Base-by-base conservation (phyloP, 2,113 vertebrate species). In the Trogon melanurus region DNA sequence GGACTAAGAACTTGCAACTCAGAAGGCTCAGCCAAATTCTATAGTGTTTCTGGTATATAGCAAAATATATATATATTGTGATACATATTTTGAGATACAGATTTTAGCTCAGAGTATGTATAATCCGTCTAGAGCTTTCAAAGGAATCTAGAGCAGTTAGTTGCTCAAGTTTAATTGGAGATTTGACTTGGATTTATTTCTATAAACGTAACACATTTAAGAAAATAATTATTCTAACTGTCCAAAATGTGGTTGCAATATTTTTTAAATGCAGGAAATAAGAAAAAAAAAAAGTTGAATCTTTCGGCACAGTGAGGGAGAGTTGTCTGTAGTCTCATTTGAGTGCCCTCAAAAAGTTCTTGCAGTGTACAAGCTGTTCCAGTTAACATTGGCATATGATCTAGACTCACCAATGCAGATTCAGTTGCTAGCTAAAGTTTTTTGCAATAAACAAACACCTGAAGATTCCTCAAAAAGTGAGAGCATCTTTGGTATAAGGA, bases 271-370 rank as follows among this genome's bases (percentile, higher is more conserved):
- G 15, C 11, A 21, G 11, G 45, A 69, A 91, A 48, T 58, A 61
- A 70, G 16, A 57, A 56, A 32, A 53, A 20, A 2, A 0, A 2
- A 61, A 2, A 22, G 16, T 34, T 60, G 54, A 82, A 79, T 74
- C 16, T 61, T 57, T 79, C 18, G 16, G 14, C 21, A 36, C 0
- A 0, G 3, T 29, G 36, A 56, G 22, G 22, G 16, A 47, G 27
- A 36, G 6, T 30, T 83, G 41, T 69, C 15, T 81, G 58, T 44
- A 62, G 21, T 45, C 4, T 58, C 13, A 41, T 92, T 88, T 65
- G 15, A 83, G 61, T 47, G 36, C 15, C 7, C 1, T 65, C 0
- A 48, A 51, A 27, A 71, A 23, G 14, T 61, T 66, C 23, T 93
- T 62, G 18, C 27, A 56, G 14, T 10, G 5, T 67, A 14, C 67